Conservation (phyloP, 2,797 vertebrate species). For the Hippocampus kuda region DNA sequence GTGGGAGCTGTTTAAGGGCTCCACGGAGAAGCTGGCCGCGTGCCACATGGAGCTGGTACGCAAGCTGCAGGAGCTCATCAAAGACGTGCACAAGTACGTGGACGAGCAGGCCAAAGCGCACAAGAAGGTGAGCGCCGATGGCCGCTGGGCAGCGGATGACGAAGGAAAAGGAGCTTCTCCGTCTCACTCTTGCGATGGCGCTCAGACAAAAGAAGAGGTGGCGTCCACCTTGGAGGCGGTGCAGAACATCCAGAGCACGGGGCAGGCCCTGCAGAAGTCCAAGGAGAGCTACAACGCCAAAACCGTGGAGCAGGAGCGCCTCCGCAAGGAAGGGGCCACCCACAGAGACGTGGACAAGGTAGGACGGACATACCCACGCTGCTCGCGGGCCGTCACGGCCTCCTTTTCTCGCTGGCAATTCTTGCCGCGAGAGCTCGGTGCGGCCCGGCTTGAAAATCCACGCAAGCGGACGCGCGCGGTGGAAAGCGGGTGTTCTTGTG, state of each 20-base stretch:
- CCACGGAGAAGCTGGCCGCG: slow-evolving; percentile 87
- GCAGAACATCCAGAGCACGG: slow-evolving; percentile 89
- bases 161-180: no score
- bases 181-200: not conserved
- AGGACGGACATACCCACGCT: slow-evolving; percentile 20
- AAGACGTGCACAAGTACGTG: slow-evolving; percentile 95
- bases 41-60: slow-evolving; percentile 93
- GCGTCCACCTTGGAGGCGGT: slow-evolving; percentile 91
- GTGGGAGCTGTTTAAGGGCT: slow-evolving; percentile 94
- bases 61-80: slow-evolving; percentile 93
- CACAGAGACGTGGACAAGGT: slow-evolving; percentile 95
- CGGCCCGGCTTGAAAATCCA: no score
- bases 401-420: no score
- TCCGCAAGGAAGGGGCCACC: slow-evolving; percentile 93
- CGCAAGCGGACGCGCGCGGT: no score
- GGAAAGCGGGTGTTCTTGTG: no score
- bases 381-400: no score
- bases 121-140: slow-evolving; percentile 76
- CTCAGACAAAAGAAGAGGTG: slow-evolving; percentile 87
- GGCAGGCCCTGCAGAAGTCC: slow-evolving; percentile 89
- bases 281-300: slow-evolving; percentile 92
- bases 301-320: slow-evolving; percentile 86
- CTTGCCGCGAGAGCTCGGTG: no score
- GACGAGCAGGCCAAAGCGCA: slow-evolving; percentile 95
- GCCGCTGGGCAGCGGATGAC: no score